Conservation (phyloP, 2,888 invertebrate genomes). For the Idaea biselata region DNA sequence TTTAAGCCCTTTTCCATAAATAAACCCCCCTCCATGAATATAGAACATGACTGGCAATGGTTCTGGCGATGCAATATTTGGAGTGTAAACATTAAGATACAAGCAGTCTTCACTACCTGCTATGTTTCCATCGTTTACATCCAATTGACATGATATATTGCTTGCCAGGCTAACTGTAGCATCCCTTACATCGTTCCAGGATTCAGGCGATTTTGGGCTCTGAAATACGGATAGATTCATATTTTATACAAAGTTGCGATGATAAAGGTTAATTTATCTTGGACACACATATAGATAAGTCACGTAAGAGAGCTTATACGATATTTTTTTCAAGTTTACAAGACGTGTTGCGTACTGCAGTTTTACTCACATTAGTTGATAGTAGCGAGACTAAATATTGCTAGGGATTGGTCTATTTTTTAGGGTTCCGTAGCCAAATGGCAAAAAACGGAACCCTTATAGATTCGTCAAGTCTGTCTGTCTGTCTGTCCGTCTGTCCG, state of each 20-base stretch:
- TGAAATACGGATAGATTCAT: constrained; percentile 28
- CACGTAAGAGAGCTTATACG: no score
- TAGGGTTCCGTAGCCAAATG: no score
- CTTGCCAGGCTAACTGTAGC: constrained; percentile 58
- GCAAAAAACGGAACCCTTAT: no score
- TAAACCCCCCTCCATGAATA: constrained; percentile 66
- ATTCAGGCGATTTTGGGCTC: constrained; percentile 58
- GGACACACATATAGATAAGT: no score
- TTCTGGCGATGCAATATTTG: constrained; percentile 35
- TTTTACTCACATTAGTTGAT: no score
- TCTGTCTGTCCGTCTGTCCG: no score
- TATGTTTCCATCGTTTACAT: constrained; percentile 25
- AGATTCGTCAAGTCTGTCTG: no score
- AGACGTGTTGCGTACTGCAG: no score
- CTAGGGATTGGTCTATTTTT: no score
- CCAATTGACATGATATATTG: constrained; percentile 40
- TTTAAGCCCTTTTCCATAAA: constrained; percentile 50
- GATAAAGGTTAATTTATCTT: no score
- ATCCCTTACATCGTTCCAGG: constrained; percentile 69
- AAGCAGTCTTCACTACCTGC: constrained; percentile 62
- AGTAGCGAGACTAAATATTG: no score
- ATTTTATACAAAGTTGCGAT: background rate
- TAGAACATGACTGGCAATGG: constrained; percentile 52
- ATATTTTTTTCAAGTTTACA: no score
- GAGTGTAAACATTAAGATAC: constrained; percentile 58